Conservation (phyloP, 2,797 vertebrate species). For the Sebastes itinus region DNA sequence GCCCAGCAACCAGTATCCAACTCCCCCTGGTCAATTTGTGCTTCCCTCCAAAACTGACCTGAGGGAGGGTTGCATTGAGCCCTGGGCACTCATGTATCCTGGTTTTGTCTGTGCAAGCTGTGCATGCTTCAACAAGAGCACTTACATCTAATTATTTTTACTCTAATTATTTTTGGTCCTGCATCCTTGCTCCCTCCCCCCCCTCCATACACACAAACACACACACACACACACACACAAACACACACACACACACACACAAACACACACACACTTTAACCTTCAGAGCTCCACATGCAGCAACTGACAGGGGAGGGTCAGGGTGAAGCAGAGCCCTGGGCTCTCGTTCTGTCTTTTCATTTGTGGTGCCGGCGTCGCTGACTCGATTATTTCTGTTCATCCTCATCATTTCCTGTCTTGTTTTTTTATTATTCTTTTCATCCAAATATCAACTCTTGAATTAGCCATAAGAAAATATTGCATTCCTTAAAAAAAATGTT, state of each 20-base stretch:
- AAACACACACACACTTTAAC: conserved; percentile 49
- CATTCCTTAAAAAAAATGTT: background rate
- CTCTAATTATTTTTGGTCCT: conserved; percentile 76
- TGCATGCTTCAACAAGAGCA: conserved; percentile 66
- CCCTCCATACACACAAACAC: conserved; percentile 1
- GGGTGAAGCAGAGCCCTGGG: conserved; percentile 69
- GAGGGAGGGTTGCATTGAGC: conserved; percentile 37
- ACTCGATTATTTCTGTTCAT: conserved; percentile 53
- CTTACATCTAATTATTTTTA: conserved; percentile 78
- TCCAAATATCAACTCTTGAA: conserved; percentile 13
- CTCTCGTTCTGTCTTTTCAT: conserved; percentile 60
- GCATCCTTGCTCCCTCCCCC: conserved; percentile 4
- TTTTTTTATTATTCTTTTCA: background rate
- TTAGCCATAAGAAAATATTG: background rate
- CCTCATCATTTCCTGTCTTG: conserved; percentile 43
- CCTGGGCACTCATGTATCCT: conserved; percentile 29
- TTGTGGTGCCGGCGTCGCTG: conserved; percentile 35
- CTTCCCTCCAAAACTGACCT: conserved; percentile 20
- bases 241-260: conserved; percentile 20
- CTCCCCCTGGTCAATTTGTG: conserved; percentile 4
- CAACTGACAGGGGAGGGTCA: conserved; percentile 52
- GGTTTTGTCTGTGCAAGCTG: conserved; percentile 46
- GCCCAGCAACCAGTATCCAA: background rate
- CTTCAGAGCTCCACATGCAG: conserved; percentile 60
- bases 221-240: conserved; percentile 11